Percentiles rank a stretch among this genome's conserved stretches.
These are phyloP conservation scores for Cryptophagus acutangulus DNA, from an alignment of 2,888 invertebrate genomes.

Conservation along the genomic window DNA sequence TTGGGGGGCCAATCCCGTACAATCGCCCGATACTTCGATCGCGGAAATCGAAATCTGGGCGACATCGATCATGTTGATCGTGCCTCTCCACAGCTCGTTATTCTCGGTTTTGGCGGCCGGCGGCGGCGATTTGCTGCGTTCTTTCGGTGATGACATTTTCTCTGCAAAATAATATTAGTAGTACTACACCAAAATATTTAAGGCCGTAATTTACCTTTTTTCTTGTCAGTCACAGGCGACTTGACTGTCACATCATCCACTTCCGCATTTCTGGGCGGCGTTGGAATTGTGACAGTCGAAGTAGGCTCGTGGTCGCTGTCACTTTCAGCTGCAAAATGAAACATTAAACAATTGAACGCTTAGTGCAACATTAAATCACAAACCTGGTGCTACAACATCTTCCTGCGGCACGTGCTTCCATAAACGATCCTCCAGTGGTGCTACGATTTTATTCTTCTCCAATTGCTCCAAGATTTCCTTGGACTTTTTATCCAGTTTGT, in stretches of 20 bases:
- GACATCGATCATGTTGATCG: constrained; percentile 85
- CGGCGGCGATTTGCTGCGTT: constrained; percentile 31
- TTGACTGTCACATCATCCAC: constrained; percentile 36
- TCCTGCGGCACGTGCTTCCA: constrained; percentile 52
- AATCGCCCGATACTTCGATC: constrained; percentile 66
- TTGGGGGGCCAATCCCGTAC: constrained; percentile 64
- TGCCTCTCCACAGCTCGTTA: constrained; percentile 66
- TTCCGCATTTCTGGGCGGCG: constrained; percentile 48
- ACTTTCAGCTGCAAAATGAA: constrained; percentile 45
- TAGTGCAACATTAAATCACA: too few species aligned
- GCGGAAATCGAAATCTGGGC: constrained; percentile 81
- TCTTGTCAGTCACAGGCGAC: constrained; percentile 7
- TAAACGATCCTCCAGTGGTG: constrained; percentile 51
- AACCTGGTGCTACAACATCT: constrained; percentile 41
- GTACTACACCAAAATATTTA: too few species aligned
- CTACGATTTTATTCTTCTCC: constrained; percentile 47
- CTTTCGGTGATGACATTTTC: constrained; percentile 25
- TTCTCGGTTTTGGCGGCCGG: constrained; percentile 34
- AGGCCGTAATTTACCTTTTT: constrained; percentile 3
- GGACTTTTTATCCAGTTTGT: constrained; percentile 46
- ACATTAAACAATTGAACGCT: constrained; percentile 12
- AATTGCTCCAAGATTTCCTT: constrained; percentile 47
- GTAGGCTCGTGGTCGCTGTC: constrained; percentile 75
- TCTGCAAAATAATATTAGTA: constrained; percentile 10
- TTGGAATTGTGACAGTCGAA: constrained; percentile 69